A percentile compares a stretch with the other conserved stretches of the same genome.
Evolutionary conservation across 2,797 vertebrate genomes (phyloP).

Genomic region (Taenioides sp.): DNA sequence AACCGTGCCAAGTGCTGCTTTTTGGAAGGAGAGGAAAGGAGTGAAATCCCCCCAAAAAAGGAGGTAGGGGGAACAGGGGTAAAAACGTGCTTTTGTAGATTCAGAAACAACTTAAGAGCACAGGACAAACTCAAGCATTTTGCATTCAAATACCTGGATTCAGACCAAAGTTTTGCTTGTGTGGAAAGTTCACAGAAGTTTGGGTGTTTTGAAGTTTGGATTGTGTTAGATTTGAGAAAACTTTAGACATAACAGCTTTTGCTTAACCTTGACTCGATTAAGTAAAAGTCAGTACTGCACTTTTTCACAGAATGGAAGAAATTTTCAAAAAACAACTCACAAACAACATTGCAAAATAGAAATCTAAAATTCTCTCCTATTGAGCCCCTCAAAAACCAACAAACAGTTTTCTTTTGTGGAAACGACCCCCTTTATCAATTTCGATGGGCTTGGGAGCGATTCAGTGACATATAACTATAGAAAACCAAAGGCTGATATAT

Average conservation of each 20-base stretch:
- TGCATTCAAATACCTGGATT: background rate
- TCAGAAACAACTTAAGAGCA: slow-evolving; percentile 26
- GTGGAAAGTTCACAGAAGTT: background rate
- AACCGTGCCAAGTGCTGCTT: slow-evolving; percentile 68
- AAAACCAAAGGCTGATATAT: too few relatives aligned
- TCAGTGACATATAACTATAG: too few relatives aligned
- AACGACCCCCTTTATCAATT: background rate
- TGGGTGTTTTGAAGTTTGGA: background rate
- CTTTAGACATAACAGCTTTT: background rate
- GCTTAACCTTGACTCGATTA: background rate
- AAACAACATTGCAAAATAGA: background rate
- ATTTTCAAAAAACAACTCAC: background rate
- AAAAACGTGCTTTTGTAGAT: slow-evolving; percentile 37
- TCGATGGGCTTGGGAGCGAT: background rate
- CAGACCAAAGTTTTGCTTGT: background rate
- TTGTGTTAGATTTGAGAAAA: background rate
- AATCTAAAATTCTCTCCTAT: background rate
- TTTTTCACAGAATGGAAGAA: background rate
- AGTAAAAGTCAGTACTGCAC: background rate
- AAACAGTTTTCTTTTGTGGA: background rate
- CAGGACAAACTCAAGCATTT: slow-evolving; percentile 7
- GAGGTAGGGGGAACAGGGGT: slow-evolving; percentile 7
- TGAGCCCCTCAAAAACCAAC: background rate
- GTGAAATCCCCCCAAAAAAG: slow-evolving; percentile 19
- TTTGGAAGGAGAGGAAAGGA: slow-evolving; percentile 49